Evolutionary conservation across 1,140 invertebrate species (phyloP), one percentile per base, ranked within the genome.

Genomic region (Drosophila insularis): DNA sequence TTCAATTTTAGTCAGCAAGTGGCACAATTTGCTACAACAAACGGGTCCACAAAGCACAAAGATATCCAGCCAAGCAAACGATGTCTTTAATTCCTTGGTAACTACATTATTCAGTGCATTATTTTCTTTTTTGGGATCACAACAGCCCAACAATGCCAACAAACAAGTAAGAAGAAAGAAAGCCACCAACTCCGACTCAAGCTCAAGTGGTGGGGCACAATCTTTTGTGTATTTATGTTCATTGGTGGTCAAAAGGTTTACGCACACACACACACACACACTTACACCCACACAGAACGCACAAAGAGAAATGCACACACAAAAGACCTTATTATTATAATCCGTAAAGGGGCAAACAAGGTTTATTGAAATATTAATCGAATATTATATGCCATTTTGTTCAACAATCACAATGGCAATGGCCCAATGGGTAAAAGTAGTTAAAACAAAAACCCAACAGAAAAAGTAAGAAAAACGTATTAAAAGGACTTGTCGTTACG

Each of bases 321-420:
- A 86, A 84, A 80, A 66, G 75, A 89, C 69, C 80, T 70, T 72
- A 63, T 64, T 68, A 73, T 84, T 78, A 69, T 89, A 89, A 87
- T 89, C 84, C 82, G 68, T 78, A 80, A 80, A 74, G 76, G 69
- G 69, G 50, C 70, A 85, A 71, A 71, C 70, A 89, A 19, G 19
- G 71, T 89, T 87, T 87, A 87, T 87, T 89, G 77, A 80, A 89
- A 87, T 84, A 87, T 87, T 89, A 84, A 87, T 77, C 82, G 80
- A 87, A 84, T 80, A 78, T 80, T 87, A 82, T 87, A 81, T 81
- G 68, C 71, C 79, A 78, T 78, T 69, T 78, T 81, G 63, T 61
- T 54, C 40, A 46, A 27, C 27, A 27, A 27, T 46, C 56, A 62
- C 76, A 69, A 78, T 61, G 61, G 50, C 39, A 21, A 27, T 27